Base-by-base conservation (phyloP, 2,113 vertebrate genomes). In the Saguinus imperator region DNA sequence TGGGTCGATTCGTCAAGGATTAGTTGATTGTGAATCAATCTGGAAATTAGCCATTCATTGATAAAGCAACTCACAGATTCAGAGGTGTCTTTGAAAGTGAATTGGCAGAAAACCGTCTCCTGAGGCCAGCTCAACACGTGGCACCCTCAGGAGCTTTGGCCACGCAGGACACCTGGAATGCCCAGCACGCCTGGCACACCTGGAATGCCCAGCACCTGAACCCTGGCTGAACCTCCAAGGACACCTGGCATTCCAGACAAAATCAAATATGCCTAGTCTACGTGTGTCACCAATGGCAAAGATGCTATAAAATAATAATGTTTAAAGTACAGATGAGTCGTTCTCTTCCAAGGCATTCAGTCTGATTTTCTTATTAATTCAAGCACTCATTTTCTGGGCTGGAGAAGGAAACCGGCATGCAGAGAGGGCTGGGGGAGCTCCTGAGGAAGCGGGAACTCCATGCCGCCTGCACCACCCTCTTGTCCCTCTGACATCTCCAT, bases 1-100 rank as follows among this genome's bases (percentile, higher is more conserved):
- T 77, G 58, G 75, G 87, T 95, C 95, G 89, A 52, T 94, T 86
- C 48, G 79, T 86, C 83, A 50, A 95, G 95, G 87, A 95, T 96
- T 88, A 93, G 82, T 91, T 91, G 89, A 25, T 55, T 64, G 75
- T 91, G 70, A 90, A 45, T 90, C 86, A 93, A 85, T 81, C 23
- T 64, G 35, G 58, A 52, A 45, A 82, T 32, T 27, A 89, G 48
- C 79, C 70, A 32, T 21, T 73, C 72, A 57, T 27, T 72, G 87
- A 89, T 73, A 86, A 88, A 79, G 87, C 88, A 94, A 45, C 89
- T 86, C 23, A 0, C 55, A 89, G 83, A 85, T 52, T 11, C 64
- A 93, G 52, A 81, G 73, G 43, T 72, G 20, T 76, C 90, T 85
- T 93, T 37, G 35, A 72, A 57, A 89, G 79, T 50, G 50, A 55